These are phyloP conservation scores for Ophion ellenae DNA, from an alignment of 2,888 invertebrate genomes.

Conservation along the genomic window DNA sequence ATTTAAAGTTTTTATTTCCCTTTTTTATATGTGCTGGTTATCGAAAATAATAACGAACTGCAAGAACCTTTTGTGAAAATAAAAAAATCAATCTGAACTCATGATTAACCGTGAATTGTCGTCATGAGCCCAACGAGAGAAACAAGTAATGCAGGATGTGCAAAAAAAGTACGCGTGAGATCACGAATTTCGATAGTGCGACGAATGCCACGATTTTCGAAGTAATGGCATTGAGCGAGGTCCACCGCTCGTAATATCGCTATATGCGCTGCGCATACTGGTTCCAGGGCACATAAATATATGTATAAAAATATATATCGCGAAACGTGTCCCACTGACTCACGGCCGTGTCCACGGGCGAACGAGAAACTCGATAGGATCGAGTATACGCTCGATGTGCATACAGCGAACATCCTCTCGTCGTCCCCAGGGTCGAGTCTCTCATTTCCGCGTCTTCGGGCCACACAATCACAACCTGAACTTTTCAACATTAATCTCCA, in stretches of 20 bases:
- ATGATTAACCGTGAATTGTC: too few species aligned
- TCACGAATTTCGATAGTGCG: neutral
- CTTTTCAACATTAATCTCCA: neutral
- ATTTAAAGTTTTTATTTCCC: too few species aligned
- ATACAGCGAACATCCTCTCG: constrained; percentile 58
- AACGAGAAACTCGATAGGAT: constrained; percentile 61
- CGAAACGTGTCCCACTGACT: constrained; percentile 48
- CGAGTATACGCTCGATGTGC: constrained; percentile 44
- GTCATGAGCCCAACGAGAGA: too few species aligned
- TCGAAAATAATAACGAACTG: too few species aligned
- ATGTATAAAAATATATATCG: constrained; percentile 13
- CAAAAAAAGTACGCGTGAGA: neutral
- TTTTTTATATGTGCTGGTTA: too few species aligned
- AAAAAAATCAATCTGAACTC: too few species aligned
- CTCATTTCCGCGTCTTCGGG: constrained; percentile 53
- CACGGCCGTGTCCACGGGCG: constrained; percentile 42
- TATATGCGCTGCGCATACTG: neutral
- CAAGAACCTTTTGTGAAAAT: too few species aligned
- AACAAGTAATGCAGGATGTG: neutral
- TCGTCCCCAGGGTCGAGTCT: constrained; percentile 48
- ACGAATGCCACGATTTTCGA: neutral
- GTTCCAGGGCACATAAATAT: neutral
- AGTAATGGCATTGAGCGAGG: neutral
- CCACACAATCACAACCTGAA: neutral
- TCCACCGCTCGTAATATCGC: neutral